Conservation (phyloP, 2,797 vertebrate genomes). For the Coregonus sp. region DNA sequence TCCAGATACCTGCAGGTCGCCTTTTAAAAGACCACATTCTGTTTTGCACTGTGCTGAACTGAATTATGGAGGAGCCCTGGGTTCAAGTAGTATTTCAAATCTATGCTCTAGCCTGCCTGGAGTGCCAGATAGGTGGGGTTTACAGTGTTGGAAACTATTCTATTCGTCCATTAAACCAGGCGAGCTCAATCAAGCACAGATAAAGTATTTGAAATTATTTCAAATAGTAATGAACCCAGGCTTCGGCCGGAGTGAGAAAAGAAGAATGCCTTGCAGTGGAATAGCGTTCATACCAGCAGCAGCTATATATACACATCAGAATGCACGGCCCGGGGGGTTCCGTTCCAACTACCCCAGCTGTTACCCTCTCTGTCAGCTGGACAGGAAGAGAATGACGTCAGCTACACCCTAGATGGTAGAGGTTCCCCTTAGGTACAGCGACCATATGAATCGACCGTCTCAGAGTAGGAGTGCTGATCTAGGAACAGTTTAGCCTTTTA, state of each 20-base stretch:
- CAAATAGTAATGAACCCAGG: not conserved
- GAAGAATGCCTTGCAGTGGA: constrained; percentile 49
- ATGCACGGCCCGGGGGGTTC: constrained; percentile 29
- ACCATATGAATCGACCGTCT: no score
- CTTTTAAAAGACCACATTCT: constrained; percentile 37
- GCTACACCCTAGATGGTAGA: not conserved
- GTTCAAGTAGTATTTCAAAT: not conserved
- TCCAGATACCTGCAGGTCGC: no score
- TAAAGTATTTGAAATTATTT: not conserved
- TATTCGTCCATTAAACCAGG: not conserved
- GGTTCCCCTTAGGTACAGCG: not conserved
- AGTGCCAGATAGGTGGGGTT: no score
- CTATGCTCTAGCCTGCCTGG: no score
- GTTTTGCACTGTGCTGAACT: constrained; percentile 24
- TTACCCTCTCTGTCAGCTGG: constrained; percentile 39
- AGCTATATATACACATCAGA: constrained; percentile 70
- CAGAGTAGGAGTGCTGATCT: not conserved
- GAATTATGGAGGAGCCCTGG: not conserved
- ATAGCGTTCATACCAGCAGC: constrained; percentile 36
- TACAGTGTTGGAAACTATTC: not conserved
- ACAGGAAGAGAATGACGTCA: constrained; percentile 16
- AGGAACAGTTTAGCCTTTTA: not conserved
- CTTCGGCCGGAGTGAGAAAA: constrained; percentile 13
- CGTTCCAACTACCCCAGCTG: constrained; percentile 56
- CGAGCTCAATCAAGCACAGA: not conserved